A percentile compares a stretch with the other conserved stretches of the same genome.
phyloP scores from a whole-genome alignment of 2,113 vertebrate genomes.

The Scomber scombrus region DNA sequence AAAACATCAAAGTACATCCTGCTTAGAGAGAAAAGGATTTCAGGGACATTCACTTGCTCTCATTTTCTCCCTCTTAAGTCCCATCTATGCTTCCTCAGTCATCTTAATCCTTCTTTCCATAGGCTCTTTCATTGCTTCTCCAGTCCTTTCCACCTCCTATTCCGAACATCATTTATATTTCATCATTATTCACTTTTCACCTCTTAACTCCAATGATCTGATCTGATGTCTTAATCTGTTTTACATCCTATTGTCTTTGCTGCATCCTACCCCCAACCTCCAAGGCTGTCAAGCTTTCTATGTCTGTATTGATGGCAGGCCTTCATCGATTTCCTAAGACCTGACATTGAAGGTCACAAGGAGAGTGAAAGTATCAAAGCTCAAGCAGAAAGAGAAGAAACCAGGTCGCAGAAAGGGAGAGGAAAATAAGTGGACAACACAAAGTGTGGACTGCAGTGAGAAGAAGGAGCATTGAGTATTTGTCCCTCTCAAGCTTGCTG shows the following conservation, averaged over 20 bases:
- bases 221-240: slow-evolving; percentile 18
- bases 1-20: slow-evolving; percentile 82
- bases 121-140: slow-evolving; percentile 25
- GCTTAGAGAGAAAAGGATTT: slow-evolving; percentile 76
- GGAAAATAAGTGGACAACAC: not conserved
- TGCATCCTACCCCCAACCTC: slow-evolving; percentile 11
- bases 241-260: slow-evolving; percentile 14
- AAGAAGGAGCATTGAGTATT: not conserved
- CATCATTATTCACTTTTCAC: slow-evolving; percentile 39
- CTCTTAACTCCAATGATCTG: slow-evolving; percentile 16
- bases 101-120: slow-evolving; percentile 57
- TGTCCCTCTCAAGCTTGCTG: slow-evolving; percentile 3
- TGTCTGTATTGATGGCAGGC: slow-evolving; percentile 46
- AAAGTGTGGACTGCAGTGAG: slow-evolving; percentile 18
- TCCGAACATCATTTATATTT: slow-evolving; percentile 52
- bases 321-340: slow-evolving; percentile 55
- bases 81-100: slow-evolving; percentile 61
- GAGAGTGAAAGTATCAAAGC: slow-evolving; percentile 35
- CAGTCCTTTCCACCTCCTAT: slow-evolving; percentile 35
- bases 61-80: slow-evolving; percentile 70
- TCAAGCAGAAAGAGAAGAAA: slow-evolving; percentile 11
- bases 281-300: slow-evolving; percentile 16
- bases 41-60: slow-evolving; percentile 71
- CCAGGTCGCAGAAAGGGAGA: slow-evolving; percentile 3
- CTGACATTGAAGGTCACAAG: slow-evolving; percentile 59